Base-by-base conservation (phyloP, 2,888 invertebrate genomes). In the Apotomis turbidana region DNA sequence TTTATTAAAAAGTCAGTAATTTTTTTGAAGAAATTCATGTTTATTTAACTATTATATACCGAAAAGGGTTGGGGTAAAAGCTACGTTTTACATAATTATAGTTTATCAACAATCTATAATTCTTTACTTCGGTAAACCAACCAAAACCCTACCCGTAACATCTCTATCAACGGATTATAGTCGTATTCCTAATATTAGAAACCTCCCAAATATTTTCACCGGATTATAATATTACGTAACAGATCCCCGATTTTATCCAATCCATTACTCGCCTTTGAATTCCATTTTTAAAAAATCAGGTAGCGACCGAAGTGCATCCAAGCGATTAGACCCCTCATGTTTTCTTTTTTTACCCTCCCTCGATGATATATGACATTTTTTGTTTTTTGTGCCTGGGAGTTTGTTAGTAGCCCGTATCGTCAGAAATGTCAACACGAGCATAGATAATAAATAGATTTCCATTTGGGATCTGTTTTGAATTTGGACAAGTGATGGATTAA, bases 241-340 rank as follows among this genome's bases (percentile, higher is more conserved):
- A 60, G 57, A 52, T 66, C 49, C 36, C 57, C n/a, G 57, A 57
- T 71, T 59, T 59, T 68, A 54, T 73, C 69, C 73, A 60, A 60
- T 64, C 70, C 70, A 60, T 70, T 66, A 73, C 63, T 54, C 55
- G 59, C 41, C 60, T 66, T 55, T 27, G 46, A 55, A 70, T 67
- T 63, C 63, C 68, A 5, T 66, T 70, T 74, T 68, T 67, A 63
- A 76, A 75, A 78, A 82, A 82, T 85, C 90, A 90, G 90, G 90
- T 90, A 91, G 91, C 85, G 76, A 68, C 74, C 77, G 80, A 87
- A 87, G 87, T 76, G 83, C 84, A 85, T 79, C 79, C 81, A 79
- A 81, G 82, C 87, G 88, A 88, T 90, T 87, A 87, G 82, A 83
- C 79, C 82, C 85, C 75, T 77, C 77, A 44, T 70, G 75, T 80